Conservation (phyloP, 30 jellyfish, hydroid and myxozoan genomes). For the Hydractinia echinata region DNA sequence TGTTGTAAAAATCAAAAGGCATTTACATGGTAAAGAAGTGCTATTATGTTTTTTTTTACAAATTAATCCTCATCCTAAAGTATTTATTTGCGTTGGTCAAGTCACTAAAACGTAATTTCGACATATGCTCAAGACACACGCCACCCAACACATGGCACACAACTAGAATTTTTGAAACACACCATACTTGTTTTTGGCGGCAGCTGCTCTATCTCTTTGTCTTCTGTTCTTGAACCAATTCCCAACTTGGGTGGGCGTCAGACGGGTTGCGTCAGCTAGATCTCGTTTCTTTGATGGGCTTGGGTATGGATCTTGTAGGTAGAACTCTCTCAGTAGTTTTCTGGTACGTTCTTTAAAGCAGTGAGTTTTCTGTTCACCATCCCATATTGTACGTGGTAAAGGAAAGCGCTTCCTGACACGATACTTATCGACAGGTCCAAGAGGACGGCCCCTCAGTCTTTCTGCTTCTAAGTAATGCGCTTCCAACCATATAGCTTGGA, state of each 20-base stretch:
- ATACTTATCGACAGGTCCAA: conserved; percentile 96
- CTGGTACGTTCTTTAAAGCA: conserved; percentile 87
- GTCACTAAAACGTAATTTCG: too few species aligned
- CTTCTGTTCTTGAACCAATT: conserved; percentile 96
- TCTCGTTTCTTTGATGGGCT: conserved; percentile 85
- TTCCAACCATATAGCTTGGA: conserved; percentile 97
- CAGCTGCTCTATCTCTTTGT: conserved; percentile 97
- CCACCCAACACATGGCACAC: too few species aligned
- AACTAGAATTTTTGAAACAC: too few species aligned
- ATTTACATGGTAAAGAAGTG: too few species aligned
- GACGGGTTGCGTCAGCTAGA: conserved; percentile 83
- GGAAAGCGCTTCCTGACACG: conserved; percentile 98
- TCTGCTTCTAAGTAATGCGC: conserved; percentile 96
- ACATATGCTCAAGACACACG: too few species aligned
- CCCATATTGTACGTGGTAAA: conserved; percentile 94
- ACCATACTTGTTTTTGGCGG: conserved; percentile 81
- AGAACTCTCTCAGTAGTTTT: conserved; percentile 68
- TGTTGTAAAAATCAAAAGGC: too few species aligned
- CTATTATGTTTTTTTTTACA: too few species aligned
- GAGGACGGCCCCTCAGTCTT: conserved; percentile 74
- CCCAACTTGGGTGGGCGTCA: conserved; percentile 90
- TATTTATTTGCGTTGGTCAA: too few species aligned
- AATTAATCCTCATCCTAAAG: too few species aligned
- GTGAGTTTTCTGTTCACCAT: conserved; percentile 96
- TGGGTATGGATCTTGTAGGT: conserved; percentile 82